Percentiles rank a stretch among this genome's conserved stretches.
Conservation (phyloP, 2,113 vertebrate genomes). For the Apteryx owenii region DNA sequence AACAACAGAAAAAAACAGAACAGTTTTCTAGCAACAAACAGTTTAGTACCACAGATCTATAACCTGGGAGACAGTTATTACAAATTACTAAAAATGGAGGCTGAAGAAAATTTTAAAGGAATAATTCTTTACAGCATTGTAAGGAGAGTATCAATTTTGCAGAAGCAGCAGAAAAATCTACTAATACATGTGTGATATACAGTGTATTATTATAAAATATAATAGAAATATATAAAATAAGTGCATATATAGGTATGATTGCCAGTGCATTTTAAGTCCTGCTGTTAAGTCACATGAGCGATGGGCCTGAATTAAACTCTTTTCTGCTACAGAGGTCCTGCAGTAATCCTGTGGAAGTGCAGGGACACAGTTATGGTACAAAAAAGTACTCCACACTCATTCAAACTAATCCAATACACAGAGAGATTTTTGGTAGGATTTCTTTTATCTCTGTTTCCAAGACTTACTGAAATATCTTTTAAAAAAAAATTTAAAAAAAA, state of each 20-base stretch:
- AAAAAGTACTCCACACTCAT: neutral
- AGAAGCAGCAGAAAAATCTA: neutral
- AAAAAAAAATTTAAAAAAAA: no score
- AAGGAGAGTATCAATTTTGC: neutral
- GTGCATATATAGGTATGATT: accelerated
- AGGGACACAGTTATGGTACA: neutral
- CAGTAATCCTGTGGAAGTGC: neutral
- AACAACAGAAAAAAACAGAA: neutral
- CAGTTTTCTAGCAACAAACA: neutral
- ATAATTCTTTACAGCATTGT: neutral
- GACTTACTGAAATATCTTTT: neutral
- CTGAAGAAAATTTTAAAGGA: neutral
- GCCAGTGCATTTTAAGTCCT: neutral
- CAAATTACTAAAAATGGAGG: neutral
- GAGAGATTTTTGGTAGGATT: neutral
- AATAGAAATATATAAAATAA: neutral
- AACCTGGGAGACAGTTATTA: neutral
- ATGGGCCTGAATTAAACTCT: neutral
- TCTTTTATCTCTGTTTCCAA: neutral
- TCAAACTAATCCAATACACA: accelerated
- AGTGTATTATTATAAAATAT: neutral
- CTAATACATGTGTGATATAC: neutral
- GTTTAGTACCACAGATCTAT: neutral
- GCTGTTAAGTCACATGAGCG: neutral
- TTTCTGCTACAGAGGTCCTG: neutral